A percentile compares a stretch with the other conserved stretches of the same genome.
Conservation (phyloP, 1,140 invertebrate species). For the Lepidurus arcticus region DNA sequence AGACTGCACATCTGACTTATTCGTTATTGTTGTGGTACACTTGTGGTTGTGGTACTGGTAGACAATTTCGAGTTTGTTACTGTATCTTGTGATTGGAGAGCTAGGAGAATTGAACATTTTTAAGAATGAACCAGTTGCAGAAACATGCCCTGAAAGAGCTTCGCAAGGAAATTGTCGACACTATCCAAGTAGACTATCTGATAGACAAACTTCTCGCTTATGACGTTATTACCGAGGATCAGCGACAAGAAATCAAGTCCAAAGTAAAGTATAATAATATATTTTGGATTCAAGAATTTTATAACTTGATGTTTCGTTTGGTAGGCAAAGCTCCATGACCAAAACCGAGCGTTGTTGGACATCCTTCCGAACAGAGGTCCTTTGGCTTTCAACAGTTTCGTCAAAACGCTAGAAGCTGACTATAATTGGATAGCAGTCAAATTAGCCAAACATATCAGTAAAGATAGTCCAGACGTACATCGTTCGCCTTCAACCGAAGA, state of each 20-base stretch:
- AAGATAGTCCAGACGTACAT: conserved; percentile 43
- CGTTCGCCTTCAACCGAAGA: conserved; percentile 43
- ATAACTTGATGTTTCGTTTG: conserved; percentile 34
- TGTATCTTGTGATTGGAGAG: neutral
- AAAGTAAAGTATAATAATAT: conserved; percentile 35
- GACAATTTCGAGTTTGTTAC: too few species aligned
- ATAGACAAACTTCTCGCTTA: conserved; percentile 40
- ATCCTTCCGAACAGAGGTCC: conserved; percentile 37
- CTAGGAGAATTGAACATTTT: neutral
- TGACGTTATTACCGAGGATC: conserved; percentile 42
- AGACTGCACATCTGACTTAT: neutral
- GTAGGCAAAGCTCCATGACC: conserved; percentile 43
- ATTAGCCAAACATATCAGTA: conserved; percentile 41
- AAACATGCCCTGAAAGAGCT: conserved; percentile 37
- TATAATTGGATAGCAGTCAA: conserved; percentile 50
- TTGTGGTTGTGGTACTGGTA: too few species aligned
- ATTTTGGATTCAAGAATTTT: neutral
- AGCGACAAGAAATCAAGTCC: conserved; percentile 40
- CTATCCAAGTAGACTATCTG: conserved; percentile 45
- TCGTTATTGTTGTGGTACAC: too few species aligned
- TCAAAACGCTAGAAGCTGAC: conserved; percentile 47
- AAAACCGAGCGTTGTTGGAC: conserved; percentile 45
- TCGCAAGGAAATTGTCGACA: conserved; percentile 41
- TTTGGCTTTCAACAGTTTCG: conserved; percentile 45
- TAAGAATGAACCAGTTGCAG: conserved; percentile 29